phyloP scores from a whole-genome alignment of 1,140 invertebrate species.

The Mycetomoellerius zeteki region DNA sequence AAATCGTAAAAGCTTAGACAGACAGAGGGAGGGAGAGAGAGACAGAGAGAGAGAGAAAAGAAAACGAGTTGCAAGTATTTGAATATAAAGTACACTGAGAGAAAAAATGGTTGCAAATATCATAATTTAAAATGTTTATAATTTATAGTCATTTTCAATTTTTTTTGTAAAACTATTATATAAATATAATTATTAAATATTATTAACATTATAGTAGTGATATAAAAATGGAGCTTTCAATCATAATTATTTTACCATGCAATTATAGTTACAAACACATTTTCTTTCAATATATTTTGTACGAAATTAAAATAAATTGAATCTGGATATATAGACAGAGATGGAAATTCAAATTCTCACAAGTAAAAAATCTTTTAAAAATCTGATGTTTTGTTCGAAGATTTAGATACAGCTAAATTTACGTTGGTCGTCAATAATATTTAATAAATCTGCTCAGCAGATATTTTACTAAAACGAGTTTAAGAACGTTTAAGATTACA shows the following conservation, averaged over 20 bases:
- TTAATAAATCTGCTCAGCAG: not conserved
- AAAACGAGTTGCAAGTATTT: not conserved
- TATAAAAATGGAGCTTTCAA: no score
- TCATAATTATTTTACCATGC: no score
- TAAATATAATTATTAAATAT: no score
- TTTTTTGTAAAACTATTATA: no score
- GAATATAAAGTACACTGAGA: not conserved
- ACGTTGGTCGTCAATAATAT: not conserved
- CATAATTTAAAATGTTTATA: no score
- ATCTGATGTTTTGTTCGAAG: not conserved
- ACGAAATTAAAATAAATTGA: not conserved
- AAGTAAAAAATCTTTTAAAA: not conserved
- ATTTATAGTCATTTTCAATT: no score
- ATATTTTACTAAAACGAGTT: not conserved
- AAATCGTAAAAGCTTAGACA: not conserved
- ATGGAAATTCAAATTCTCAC: not conserved
- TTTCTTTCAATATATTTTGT: no score
- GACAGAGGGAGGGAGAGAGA: not conserved
- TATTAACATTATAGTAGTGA: no score
- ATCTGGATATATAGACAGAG: not conserved
- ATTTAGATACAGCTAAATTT: not conserved
- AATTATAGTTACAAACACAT: no score
- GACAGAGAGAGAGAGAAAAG: not conserved
- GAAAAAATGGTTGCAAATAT: no score
- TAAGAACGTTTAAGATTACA: not conserved